Percentiles rank a stretch among this genome's conserved stretches.
These are phyloP conservation scores for Nemotelus nigrinus DNA, from an alignment of 2,888 invertebrate genomes.

Conservation along the genomic window DNA sequence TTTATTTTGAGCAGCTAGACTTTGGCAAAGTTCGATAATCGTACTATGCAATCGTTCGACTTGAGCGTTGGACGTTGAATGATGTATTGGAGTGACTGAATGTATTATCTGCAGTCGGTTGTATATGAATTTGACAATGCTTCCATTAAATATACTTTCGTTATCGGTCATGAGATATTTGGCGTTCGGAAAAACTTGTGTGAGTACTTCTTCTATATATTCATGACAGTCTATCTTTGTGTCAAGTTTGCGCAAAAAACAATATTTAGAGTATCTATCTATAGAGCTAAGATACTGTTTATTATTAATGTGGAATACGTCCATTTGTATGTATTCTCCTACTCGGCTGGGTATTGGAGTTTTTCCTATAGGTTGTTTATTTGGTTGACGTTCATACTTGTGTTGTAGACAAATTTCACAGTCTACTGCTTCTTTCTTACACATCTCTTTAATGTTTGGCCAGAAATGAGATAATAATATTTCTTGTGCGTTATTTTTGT, in stretches of 20 bases:
- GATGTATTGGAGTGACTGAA: neutral
- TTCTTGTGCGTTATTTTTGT: slow-evolving; percentile 8
- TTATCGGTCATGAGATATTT: neutral
- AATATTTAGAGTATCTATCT: slow-evolving; percentile 9
- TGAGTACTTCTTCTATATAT: neutral
- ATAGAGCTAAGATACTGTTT: neutral
- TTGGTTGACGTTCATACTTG: slow-evolving; percentile 10
- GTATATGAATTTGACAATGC: neutral
- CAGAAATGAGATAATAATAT: neutral
- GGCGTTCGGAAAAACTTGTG: neutral
- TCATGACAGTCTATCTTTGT: neutral
- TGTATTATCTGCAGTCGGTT: neutral
- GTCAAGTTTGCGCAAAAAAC: neutral
- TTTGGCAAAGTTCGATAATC: neutral
- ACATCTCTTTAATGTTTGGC: neutral
- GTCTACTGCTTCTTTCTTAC: neutral
- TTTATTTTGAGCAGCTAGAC: slow-evolving; percentile 12
- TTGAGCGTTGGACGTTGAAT: slow-evolving; percentile 18
- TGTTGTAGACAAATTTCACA: slow-evolving; percentile 2
- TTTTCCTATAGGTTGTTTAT: neutral
- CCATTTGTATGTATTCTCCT: slow-evolving; percentile 10
- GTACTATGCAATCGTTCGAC: slow-evolving; percentile 8
- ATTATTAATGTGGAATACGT: neutral
- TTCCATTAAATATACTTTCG: neutral
- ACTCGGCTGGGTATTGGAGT: neutral